Conservation (phyloP, 2,888 invertebrate species). For the Epirrhoe alternata region DNA sequence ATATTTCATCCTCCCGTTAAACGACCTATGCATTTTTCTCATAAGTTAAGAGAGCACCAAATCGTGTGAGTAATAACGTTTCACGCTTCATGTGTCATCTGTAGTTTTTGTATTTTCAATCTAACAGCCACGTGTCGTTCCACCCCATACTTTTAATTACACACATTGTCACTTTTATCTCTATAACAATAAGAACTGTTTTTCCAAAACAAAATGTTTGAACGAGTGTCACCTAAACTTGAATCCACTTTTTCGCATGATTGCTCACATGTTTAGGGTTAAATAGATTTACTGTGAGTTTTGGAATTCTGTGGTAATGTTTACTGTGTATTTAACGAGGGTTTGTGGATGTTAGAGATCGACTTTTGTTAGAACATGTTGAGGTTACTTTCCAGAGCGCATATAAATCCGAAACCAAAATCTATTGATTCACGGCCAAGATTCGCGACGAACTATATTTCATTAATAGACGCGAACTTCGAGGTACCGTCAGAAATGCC, state of each 20-base stretch:
- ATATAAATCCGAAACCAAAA: no score
- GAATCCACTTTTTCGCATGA: constrained; percentile 77
- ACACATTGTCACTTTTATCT: constrained; percentile 44
- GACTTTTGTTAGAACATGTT: constrained; percentile 7
- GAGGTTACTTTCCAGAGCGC: no score
- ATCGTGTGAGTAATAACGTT: constrained; percentile 49
- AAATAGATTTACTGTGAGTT: constrained; percentile 45
- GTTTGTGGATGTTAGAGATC: constrained; percentile 28
- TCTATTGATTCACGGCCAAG: no score
- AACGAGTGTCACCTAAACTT: constrained; percentile 69
- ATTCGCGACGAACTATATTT: no score
- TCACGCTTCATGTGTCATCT: constrained; percentile 56
- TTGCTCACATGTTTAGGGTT: constrained; percentile 68
- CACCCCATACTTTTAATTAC: constrained; percentile 44
- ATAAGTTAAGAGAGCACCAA: constrained; percentile 32
- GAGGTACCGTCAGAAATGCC: no score
- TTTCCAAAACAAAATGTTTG: constrained; percentile 56
- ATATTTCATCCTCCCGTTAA: constrained; percentile 1
- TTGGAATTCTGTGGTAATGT: constrained; percentile 42
- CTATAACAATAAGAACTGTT: constrained; percentile 38
- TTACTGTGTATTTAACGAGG: constrained; percentile 37
- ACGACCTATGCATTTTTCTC: constrained; percentile 21
- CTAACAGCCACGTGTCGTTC: constrained; percentile 62
- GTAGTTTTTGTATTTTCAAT: constrained; percentile 58
- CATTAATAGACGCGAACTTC: no score